Base-by-base conservation (phyloP, 2,113 vertebrate species). In the Hydrolagus affinis region DNA sequence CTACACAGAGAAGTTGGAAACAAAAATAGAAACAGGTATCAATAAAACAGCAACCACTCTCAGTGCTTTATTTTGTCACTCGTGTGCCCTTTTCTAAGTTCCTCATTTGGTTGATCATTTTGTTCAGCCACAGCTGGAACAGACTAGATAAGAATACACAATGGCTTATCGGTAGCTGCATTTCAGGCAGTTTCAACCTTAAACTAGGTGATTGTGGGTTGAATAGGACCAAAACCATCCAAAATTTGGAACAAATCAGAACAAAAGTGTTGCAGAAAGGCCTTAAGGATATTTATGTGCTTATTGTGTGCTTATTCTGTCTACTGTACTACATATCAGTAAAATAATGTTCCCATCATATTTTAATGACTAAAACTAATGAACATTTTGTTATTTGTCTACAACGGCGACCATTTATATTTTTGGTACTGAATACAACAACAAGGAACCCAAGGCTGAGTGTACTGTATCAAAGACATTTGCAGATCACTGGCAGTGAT, bases 1-100 rank as follows among this genome's bases (percentile, higher is more conserved):
- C 94, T 94, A 85, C 17, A 86, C 28, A 8, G 76, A 74, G 21
- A 86, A 30, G 30, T 75, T 59, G 86, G 44, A 44, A 44, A 44
- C 2, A 1, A 44, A 44, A 44, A 44, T 7, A 9, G 15, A 71
- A 23, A 72, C 4, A 11, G 25, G 4, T 21, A 17, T 25, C 14
- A 64, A n/a, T 69, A 59, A 19, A 75, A 17, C 56, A 30, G 73
- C 0, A 8, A 8, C 1, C 72, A 9, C 60, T 66, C 21, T 19
- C 8, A 8, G 60, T 10, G 1, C 21, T 17, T 4, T 12, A 6
- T 32, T 3, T 32, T 75, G 17, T 25, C 7, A 1, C 11, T 4
- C 0, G 15, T 62, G 4, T 21, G 8, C 17, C 8, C 12, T 74
- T 56, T 44, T 74, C 15, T 10, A 56, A 32, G 72, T 70, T 44